These are phyloP conservation scores for Drosophila azteca DNA, from an alignment of 1,140 invertebrate species.

Conservation along the genomic window DNA sequence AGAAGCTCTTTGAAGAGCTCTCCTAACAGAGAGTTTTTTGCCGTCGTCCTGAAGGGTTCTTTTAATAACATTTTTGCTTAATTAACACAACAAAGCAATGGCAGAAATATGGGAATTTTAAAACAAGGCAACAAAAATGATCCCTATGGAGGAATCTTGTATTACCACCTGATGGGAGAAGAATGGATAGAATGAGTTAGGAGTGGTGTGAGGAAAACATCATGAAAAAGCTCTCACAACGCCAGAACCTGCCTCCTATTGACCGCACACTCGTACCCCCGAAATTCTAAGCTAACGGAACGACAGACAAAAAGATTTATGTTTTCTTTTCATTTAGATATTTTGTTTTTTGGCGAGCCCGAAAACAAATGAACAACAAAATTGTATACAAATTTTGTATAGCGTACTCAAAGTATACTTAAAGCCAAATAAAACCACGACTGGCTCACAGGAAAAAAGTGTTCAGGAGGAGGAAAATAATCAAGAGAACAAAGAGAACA, in stretches of 20 bases:
- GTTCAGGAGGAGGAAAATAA: not conserved
- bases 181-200: slow-evolving; percentile 12
- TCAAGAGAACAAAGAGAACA: slow-evolving; percentile 4
- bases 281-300: slow-evolving; percentile 11
- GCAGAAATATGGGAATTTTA: slow-evolving; percentile 44
- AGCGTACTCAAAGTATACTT: slow-evolving; percentile 56
- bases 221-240: slow-evolving; percentile 35
- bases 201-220: slow-evolving; percentile 23
- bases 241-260: not conserved
- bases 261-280: not conserved
- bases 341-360: slow-evolving; percentile 35
- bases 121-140: slow-evolving; percentile 34
- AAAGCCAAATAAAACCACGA: slow-evolving; percentile 35
- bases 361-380: slow-evolving; percentile 73
- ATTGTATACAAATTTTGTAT: slow-evolving; percentile 72
- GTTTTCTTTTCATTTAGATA: slow-evolving; percentile 64
- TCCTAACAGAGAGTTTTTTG: no score
- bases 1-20: no score
- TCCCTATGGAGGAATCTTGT: slow-evolving; percentile 47
- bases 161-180: slow-evolving; percentile 32
- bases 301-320: slow-evolving; percentile 61
- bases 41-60: slow-evolving; percentile 9
- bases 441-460: not conserved
- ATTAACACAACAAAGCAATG: slow-evolving; percentile 76
- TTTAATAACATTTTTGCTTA: slow-evolving; percentile 70